Evolutionary conservation across 1,140 invertebrate genomes (phyloP).

Genomic region (Lysiphlebus fabarum): DNA sequence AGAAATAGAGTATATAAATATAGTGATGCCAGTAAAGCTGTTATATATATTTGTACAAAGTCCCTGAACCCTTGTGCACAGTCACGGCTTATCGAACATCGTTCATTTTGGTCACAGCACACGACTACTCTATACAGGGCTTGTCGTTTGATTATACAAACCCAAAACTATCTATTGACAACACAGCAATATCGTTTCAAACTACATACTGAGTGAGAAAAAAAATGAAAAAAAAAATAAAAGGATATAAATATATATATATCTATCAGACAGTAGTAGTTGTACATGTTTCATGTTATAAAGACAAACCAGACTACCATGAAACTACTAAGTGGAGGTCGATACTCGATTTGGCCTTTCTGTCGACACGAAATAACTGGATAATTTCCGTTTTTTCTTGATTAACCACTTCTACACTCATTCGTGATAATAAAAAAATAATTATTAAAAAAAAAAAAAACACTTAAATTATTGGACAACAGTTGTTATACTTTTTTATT

Average conservation of each 20-base stretch:
- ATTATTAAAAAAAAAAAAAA: too few species aligned
- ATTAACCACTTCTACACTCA: neutral
- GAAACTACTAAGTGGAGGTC: slow-evolving; percentile 12
- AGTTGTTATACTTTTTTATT: neutral
- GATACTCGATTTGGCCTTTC: slow-evolving; percentile 9
- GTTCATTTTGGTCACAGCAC: slow-evolving; percentile 10
- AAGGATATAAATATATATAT: neutral
- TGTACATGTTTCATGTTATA: neutral
- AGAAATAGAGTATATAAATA: too few species aligned
- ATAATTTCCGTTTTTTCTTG: neutral
- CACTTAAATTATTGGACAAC: neutral
- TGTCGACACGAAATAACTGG: too few species aligned
- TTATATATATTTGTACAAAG: too few species aligned
- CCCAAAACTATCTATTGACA: slow-evolving; percentile 13
- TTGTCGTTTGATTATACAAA: neutral
- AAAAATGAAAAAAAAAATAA: neutral
- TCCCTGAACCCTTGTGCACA: neutral
- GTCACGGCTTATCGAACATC: slow-evolving; percentile 9
- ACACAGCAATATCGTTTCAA: neutral
- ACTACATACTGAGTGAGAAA: neutral
- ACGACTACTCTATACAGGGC: neutral
- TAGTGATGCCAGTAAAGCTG: too few species aligned
- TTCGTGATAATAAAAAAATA: too few species aligned
- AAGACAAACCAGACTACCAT: neutral
- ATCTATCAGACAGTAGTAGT: neutral